These are phyloP conservation scores for Ptychobarbus kaznakovi DNA, from an alignment of 2,797 vertebrate genomes.

Conservation along the genomic window DNA sequence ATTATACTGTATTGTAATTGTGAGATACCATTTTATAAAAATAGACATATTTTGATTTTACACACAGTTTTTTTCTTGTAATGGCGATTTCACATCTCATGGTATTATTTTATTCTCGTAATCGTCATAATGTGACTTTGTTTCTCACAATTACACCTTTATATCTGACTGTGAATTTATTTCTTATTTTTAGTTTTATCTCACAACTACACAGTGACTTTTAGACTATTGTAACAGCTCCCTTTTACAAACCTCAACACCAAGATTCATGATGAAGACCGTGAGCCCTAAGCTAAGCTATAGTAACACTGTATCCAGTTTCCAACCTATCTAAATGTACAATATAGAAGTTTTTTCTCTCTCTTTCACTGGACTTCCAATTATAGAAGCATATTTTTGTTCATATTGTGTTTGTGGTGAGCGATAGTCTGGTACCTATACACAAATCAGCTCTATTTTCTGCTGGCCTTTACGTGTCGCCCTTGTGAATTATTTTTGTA, in stretches of 20 bases:
- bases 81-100: too few relatives aligned
- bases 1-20: too few relatives aligned
- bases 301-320: background rate
- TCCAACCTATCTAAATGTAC: background rate
- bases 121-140: background rate
- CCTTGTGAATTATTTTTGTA: conserved; percentile 37
- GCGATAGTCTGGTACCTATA: background rate
- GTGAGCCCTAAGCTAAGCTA: background rate
- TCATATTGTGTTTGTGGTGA: conserved; percentile 18
- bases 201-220: too few relatives aligned
- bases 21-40: too few relatives aligned
- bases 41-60: too few relatives aligned
- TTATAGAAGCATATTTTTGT: conserved; percentile 11
- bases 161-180: background rate
- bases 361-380: background rate
- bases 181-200: background rate
- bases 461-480: conserved; percentile 37
- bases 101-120: too few relatives aligned
- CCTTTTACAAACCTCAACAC: background rate
- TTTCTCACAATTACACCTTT: background rate
- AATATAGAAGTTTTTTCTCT: background rate
- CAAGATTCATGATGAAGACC: background rate
- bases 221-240: too few relatives aligned
- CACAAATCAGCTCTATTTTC: conserved; percentile 55
- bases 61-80: too few relatives aligned